Evolutionary conservation across 2,888 invertebrate species (phyloP).

Genomic region (Rhingia campestris): DNA sequence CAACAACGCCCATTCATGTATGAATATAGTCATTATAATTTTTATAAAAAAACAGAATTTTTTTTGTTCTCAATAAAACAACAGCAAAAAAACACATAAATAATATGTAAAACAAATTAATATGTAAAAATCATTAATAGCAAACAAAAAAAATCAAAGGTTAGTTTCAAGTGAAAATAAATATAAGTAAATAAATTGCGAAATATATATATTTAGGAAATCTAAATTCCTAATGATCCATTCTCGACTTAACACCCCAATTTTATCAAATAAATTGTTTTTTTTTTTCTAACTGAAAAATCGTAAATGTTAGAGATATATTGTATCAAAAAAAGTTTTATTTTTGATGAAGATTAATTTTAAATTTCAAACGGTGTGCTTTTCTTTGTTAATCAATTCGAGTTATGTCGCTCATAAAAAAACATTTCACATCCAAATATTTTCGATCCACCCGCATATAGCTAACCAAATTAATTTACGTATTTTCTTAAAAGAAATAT

Average conservation of each 20-base stretch:
- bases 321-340: constrained; percentile 18
- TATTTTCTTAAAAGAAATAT: too few species aligned
- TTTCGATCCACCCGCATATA: not conserved
- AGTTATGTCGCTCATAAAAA: constrained; percentile 7
- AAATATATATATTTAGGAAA: constrained; percentile 31
- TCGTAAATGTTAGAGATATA: constrained; percentile 14
- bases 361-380: constrained; percentile 5
- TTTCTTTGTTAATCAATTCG: constrained; percentile 9
- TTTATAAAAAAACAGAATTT: constrained; percentile 36
- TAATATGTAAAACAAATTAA: constrained; percentile 32
- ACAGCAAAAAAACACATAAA: constrained; percentile 7
- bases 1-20: constrained; percentile 33
- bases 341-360: constrained; percentile 3
- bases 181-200: constrained; percentile 15
- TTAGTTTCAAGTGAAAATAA: constrained; percentile 36
- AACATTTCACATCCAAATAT: constrained; percentile 29
- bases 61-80: constrained; percentile 33
- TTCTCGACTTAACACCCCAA: constrained; percentile 16
- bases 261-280: not conserved
- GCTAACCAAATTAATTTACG: not conserved
- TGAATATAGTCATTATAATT: constrained; percentile 43
- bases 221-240: constrained; percentile 18
- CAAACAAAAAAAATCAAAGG: constrained; percentile 22
- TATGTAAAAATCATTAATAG: constrained; percentile 49
- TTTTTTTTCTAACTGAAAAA: constrained; percentile 3